phyloP scores from a whole-genome alignment of 2,797 vertebrate species.

The Coracias cyanogaster region DNA sequence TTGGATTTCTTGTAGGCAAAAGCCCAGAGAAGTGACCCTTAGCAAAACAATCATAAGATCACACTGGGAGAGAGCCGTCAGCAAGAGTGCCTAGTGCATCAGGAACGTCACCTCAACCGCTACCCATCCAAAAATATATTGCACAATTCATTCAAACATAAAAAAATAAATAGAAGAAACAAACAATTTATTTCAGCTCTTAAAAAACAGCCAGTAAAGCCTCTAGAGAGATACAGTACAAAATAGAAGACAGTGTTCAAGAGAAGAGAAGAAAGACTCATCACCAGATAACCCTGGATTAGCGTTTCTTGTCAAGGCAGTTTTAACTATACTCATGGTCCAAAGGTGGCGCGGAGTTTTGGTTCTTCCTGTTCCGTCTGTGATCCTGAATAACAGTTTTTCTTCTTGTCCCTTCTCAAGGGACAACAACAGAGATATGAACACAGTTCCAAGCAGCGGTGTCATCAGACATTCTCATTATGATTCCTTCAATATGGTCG shows the following conservation, averaged over 20 bases:
- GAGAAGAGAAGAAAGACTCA: slow-evolving; percentile 29
- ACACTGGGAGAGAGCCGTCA: slow-evolving; percentile 70
- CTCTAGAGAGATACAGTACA: slow-evolving; percentile 41
- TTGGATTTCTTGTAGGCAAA: slow-evolving; percentile 78
- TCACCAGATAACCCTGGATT: slow-evolving; percentile 54
- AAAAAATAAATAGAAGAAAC: slow-evolving; percentile 80
- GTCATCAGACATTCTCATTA: background rate
- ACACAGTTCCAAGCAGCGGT: slow-evolving; percentile 39
- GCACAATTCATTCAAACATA: slow-evolving; percentile 86
- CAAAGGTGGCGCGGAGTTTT: slow-evolving; percentile 31
- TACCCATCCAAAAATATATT: slow-evolving; percentile 86
- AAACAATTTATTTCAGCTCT: slow-evolving; percentile 68
- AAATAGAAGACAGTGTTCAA: slow-evolving; percentile 64
- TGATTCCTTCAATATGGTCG: slow-evolving; percentile 70
- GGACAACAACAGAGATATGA: background rate
- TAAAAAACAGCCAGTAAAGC: slow-evolving; percentile 60
- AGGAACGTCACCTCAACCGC: slow-evolving; percentile 73
- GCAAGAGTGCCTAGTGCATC: slow-evolving; percentile 76
- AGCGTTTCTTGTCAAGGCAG: slow-evolving; percentile 59
- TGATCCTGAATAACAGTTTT: slow-evolving; percentile 2
- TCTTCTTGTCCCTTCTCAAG: background rate
- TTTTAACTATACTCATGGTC: slow-evolving; percentile 36
- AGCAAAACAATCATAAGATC: slow-evolving; percentile 79
- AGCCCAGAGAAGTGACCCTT: slow-evolving; percentile 79
- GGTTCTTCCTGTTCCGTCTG: slow-evolving; percentile 4